Evolutionary conservation across 92 coral and sea anemone genomes (phyloP), one percentile per base, ranked within the genome.

Genomic region (Heliopora coerulea): DNA sequence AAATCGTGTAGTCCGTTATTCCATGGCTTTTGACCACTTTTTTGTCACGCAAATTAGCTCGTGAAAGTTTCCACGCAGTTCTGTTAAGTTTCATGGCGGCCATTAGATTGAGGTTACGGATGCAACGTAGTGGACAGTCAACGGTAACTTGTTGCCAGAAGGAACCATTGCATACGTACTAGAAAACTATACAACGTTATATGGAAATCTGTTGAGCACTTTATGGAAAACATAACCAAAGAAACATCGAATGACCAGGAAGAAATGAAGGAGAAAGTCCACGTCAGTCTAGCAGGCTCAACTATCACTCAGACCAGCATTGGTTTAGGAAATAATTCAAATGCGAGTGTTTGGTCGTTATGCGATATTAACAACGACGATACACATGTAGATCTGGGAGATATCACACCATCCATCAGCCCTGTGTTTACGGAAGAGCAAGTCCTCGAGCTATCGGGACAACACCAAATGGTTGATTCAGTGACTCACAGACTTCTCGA

Each of bases 351-450:
- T 68, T 68, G 75, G 75, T 68, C 75, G 75, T 54, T 68, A 9
- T 68, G 75, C 8, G 75, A 54, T 25, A 52, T 68, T 14, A 48
- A 68, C 54, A 44, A 52, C 20, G 75, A 68, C 28, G 75, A 68
- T 46, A 15, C 54, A 12, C 59, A 68, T 3, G 95, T 90, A 3
- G 98, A 93, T 57, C 86, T 93, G 7, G 86, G 89, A 21, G 98
- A 93, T 67, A 93, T 93, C 37, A 87, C 91, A 8, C 98, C 98
- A 11, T 93, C 98, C 0, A 87, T 93, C 49, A 90, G 98, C 46
- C 96, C 96, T 10, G 91, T 85, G 28, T 93, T 93, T 65, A 90
- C 96, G n/a, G 98, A 91, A 31, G 97, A 91, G 63, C 97, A 91
- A 68, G 97, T 91, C 13, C 91, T 89, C 40, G 91, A 91, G 46